Evolutionary conservation across 2,797 vertebrate species (phyloP).

Genomic region (Harpagifer antarcticus): DNA sequence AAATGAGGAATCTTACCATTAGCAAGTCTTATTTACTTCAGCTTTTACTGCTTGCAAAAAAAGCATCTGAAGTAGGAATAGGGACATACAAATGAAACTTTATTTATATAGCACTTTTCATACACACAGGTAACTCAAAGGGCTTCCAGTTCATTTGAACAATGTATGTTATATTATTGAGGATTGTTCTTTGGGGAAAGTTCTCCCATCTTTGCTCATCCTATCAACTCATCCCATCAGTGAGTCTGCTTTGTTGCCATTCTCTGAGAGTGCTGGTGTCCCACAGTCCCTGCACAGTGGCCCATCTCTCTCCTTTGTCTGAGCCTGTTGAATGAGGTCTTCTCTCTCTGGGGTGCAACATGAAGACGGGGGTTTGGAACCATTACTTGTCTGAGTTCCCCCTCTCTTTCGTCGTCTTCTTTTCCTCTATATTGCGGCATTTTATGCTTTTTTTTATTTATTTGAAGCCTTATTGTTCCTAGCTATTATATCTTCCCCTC

Average conservation of each 20-base stretch:
- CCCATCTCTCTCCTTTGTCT: constrained; percentile 51
- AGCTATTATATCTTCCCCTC: constrained; percentile 4
- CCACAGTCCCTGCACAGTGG: constrained; percentile 48
- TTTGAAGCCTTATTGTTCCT: not conserved
- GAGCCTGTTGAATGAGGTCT: constrained; percentile 69
- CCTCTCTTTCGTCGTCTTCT: constrained; percentile 3
- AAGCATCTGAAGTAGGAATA: not conserved
- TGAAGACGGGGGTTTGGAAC: constrained; percentile 39
- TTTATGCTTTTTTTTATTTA: not conserved
- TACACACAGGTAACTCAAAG: no score
- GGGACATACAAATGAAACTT: no score
- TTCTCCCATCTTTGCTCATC: constrained; percentile 21
- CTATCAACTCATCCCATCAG: constrained; percentile 19
- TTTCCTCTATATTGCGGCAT: not conserved
- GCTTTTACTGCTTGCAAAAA: not conserved
- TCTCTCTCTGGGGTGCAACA: constrained; percentile 65
- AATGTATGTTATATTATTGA: constrained; percentile 17
- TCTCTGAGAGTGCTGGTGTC: constrained; percentile 37
- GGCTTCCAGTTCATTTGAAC: no score
- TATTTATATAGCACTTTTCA: no score
- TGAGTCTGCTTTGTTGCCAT: constrained; percentile 47
- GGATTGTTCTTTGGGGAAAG: constrained; percentile 28
- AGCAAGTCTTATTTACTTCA: constrained; percentile 7
- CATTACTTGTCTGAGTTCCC: constrained; percentile 38
- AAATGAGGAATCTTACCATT: constrained; percentile 37